A percentile compares a stretch with the other conserved stretches of the same genome.
These are phyloP conservation scores for Drosophila neonasuta DNA, from an alignment of 2,888 invertebrate genomes.

Conservation along the genomic window DNA sequence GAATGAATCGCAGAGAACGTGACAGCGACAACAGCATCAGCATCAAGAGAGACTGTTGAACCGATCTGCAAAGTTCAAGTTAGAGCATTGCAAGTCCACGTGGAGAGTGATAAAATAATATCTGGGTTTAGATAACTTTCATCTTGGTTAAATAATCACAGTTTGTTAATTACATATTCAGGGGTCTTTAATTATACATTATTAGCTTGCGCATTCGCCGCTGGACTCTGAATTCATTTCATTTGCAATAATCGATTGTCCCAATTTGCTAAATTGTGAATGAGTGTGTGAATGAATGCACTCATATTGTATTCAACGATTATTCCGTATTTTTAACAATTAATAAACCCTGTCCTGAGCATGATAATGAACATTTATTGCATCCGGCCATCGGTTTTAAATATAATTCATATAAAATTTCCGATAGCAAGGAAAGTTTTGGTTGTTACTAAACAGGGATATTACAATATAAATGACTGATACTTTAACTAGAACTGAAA, in stretches of 20 bases:
- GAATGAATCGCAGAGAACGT: neutral
- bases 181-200: neutral
- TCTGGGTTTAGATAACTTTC: neutral
- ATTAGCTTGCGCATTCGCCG: neutral
- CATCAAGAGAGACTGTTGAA: neutral
- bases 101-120: neutral
- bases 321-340: neutral
- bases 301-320: neutral
- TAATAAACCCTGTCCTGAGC: neutral
- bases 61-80: neutral
- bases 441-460: no score
- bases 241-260: neutral
- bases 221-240: neutral
- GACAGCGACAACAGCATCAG: neutral
- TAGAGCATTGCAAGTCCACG: neutral
- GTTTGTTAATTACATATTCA: neutral
- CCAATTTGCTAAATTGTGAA: neutral
- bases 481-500: no score
- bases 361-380: neutral
- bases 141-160: neutral
- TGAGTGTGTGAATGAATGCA: constrained; percentile 2
- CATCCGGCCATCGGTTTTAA: neutral
- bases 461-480: no score
- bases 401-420: no score
- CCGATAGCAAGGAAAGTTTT: no score